These are phyloP conservation scores for Hemicrepidius hirtus DNA, from an alignment of 2,888 invertebrate genomes.

Conservation along the genomic window DNA sequence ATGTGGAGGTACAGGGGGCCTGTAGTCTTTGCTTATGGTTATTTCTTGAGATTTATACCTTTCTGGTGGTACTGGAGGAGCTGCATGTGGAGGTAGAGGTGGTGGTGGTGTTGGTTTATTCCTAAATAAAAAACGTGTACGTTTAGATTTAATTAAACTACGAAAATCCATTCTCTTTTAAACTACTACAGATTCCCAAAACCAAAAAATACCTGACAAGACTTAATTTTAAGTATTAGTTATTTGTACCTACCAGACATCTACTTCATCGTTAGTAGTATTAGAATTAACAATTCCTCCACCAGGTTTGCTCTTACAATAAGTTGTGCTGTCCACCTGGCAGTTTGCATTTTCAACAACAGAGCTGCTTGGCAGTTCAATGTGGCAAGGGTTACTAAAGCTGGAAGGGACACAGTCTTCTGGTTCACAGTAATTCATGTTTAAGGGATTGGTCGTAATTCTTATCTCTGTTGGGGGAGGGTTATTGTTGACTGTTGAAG, in stretches of 20 bases:
- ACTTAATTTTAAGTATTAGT: neutral
- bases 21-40: constrained; percentile 78
- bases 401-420: constrained; percentile 78
- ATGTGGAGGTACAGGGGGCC: constrained; percentile 93
- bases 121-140: constrained; percentile 59
- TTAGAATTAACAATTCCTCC: constrained; percentile 60
- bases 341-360: constrained; percentile 61
- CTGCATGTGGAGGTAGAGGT: constrained; percentile 74
- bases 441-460: constrained; percentile 87
- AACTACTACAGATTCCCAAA: no score
- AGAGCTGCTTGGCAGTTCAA: constrained; percentile 76
- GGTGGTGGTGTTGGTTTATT: constrained; percentile 69
- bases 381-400: constrained; percentile 84
- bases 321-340: constrained; percentile 80
- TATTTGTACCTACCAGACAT: constrained; percentile 66
- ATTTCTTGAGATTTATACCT: constrained; percentile 63
- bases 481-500: constrained; percentile 66
- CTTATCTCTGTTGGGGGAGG: constrained; percentile 80
- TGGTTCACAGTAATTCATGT: constrained; percentile 80
- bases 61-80: constrained; percentile 64
- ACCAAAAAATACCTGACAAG: no score
- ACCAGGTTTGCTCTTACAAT: constrained; percentile 76
- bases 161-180: no score
- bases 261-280: constrained; percentile 63
- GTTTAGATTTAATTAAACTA: no score